Conservation (phyloP, 2,113 vertebrate species). For the Trinectes maculatus region DNA sequence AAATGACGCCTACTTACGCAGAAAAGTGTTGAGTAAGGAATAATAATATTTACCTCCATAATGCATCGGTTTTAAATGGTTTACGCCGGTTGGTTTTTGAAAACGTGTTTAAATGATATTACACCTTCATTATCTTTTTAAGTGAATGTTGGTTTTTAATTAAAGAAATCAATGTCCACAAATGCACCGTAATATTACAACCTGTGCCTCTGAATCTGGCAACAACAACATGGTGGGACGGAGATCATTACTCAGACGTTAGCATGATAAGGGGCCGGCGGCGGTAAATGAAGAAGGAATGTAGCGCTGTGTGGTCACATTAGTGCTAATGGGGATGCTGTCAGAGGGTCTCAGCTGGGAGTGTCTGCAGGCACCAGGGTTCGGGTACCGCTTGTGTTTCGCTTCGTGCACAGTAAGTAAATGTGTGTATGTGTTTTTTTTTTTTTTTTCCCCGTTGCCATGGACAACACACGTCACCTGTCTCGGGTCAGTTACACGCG, state of each 20-base stretch:
- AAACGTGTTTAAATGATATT: too few species aligned
- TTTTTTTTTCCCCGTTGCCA: neutral
- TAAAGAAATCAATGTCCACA: too few species aligned
- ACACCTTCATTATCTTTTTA: too few species aligned
- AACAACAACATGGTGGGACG: too few species aligned
- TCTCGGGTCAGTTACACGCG: neutral
- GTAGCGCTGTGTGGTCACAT: slow-evolving; percentile 2
- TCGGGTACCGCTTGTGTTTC: neutral
- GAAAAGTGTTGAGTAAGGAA: neutral
- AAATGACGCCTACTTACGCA: neutral
- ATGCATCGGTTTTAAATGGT: too few species aligned
- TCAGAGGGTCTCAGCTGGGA: slow-evolving; percentile 34
- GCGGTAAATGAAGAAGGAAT: slow-evolving; percentile 18
- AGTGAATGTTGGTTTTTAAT: too few species aligned
- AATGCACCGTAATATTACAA: too few species aligned
- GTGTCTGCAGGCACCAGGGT: neutral
- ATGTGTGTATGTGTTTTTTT: slow-evolving; percentile 6
- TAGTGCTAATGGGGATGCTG: slow-evolving; percentile 30
- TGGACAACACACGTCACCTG: neutral
- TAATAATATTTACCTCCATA: too few species aligned
- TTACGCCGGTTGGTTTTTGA: too few species aligned
- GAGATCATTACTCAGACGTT: too few species aligned
- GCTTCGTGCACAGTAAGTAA: neutral
- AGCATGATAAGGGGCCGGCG: neutral
- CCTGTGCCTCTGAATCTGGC: too few species aligned